Evolutionary conservation across 2,888 invertebrate genomes (phyloP).

Genomic region (Drosophila cognata): DNA sequence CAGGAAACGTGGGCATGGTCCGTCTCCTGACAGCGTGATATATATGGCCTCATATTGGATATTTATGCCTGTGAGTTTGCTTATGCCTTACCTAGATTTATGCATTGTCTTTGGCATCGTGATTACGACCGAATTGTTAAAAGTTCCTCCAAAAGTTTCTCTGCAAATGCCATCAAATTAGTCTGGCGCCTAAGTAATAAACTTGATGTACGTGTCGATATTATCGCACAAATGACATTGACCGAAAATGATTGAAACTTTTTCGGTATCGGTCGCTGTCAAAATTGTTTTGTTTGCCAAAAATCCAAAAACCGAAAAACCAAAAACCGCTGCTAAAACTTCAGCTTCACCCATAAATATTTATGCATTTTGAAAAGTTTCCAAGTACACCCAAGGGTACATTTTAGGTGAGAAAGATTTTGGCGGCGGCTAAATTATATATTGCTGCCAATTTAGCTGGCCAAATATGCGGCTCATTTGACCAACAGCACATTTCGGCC

Average conservation of each 20-base stretch:
- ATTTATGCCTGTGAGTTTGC: constrained; percentile 56
- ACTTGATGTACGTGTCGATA: constrained; percentile 58
- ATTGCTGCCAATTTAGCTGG: constrained; percentile 56
- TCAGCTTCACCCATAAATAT: constrained; percentile 32
- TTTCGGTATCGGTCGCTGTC: constrained; percentile 15
- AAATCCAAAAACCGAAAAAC: constrained; percentile 30
- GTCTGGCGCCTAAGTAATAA: constrained; percentile 56
- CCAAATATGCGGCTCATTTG: constrained; percentile 31
- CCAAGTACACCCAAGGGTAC: constrained; percentile 71
- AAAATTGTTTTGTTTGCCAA: constrained; percentile 28
- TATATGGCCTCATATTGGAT: constrained; percentile 66
- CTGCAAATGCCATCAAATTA: constrained; percentile 56
- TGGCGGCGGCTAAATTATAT: constrained; percentile 35
- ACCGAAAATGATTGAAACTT: constrained; percentile 73
- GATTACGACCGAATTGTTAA: constrained; percentile 60
- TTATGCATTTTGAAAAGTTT: constrained; percentile 77
- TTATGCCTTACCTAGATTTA: constrained; percentile 56
- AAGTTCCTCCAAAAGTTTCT: constrained; percentile 56
- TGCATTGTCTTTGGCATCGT: constrained; percentile 50
- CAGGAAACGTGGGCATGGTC: constrained; percentile 18
- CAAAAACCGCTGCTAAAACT: constrained; percentile 48
- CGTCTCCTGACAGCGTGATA: constrained; percentile 34
- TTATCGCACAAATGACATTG: constrained; percentile 49
- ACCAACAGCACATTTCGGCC: constrained; percentile 1
- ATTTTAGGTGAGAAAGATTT: constrained; percentile 54